phyloP scores from a whole-genome alignment of 1,140 invertebrate genomes.

The Oscheius sp. region DNA sequence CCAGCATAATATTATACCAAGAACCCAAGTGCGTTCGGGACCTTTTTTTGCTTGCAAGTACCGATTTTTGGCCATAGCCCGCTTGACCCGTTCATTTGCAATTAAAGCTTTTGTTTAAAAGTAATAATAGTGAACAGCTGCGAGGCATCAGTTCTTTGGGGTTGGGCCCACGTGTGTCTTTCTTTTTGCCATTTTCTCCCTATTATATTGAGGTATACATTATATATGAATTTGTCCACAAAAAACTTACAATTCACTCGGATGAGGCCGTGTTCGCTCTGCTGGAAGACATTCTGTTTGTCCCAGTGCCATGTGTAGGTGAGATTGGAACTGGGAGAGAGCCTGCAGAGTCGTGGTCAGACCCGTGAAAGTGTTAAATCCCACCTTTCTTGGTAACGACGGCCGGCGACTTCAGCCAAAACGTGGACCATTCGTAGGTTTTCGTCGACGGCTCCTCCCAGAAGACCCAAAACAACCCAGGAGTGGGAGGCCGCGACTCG shows the following conservation, averaged over 20 bases:
- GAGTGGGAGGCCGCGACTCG: constrained; percentile 30
- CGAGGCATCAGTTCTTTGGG: too few species aligned
- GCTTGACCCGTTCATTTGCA: too few species aligned
- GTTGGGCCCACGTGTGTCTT: too few species aligned
- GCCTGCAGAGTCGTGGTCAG: too few species aligned
- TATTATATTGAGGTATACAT: not conserved
- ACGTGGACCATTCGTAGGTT: constrained; percentile 54
- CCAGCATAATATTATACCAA: not conserved
- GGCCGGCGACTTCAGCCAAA: constrained; percentile 78
- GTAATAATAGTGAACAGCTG: too few species aligned
- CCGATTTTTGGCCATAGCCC: too few species aligned
- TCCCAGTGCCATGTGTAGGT: constrained; percentile 95
- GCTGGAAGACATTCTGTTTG: constrained; percentile 91
- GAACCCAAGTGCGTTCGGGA: constrained; percentile 42
- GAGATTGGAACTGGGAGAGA: constrained; percentile 89
- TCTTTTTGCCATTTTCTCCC: constrained; percentile 8
- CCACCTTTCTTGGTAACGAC: constrained; percentile 81
- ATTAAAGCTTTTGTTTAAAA: too few species aligned
- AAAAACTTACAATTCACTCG: constrained; percentile 53
- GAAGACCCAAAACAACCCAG: constrained; percentile 32
- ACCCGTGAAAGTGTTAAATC: too few species aligned
- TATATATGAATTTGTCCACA: not conserved
- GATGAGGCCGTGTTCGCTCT: constrained; percentile 75
- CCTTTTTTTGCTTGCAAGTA: too few species aligned
- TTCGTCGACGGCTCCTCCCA: constrained; percentile 24